Evolutionary conservation across 2,113 vertebrate species (phyloP), one percentile per base, ranked within the genome.

Genomic region (Eurystomus gularis): DNA sequence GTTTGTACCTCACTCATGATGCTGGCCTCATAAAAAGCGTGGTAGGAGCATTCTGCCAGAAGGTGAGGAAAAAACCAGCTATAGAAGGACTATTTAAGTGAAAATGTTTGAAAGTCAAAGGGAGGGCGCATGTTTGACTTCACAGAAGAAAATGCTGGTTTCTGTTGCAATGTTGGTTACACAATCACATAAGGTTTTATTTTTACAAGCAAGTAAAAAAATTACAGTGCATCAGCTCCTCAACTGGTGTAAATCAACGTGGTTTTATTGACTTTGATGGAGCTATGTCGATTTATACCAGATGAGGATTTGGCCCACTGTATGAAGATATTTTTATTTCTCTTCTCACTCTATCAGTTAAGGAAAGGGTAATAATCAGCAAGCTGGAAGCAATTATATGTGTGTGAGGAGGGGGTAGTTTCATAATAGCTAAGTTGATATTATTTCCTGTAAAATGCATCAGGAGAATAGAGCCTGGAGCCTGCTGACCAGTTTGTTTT

Each of bases 391-490:
- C 95, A 96, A 96, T 96, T 97, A 96, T 6, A 29, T 48, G 62
- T 85, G 94, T 96, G 95, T 94, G 96, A 91, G 91, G 95, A 96
- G 94, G 90, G 95, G 96, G 92, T 97, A 96, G 96, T 95, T 97
- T 96, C 95, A 96, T 96, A 96, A 96, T 96, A 95, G 81, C 93
- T 94, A 96, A 96, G 94, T 96, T 93, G 86, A 95, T 93, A 96
- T 97, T 96, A 94, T 96, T 97, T 96, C 96, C 96, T 94, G 96
- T 96, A 97, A 96, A 96, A 96, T 73, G 94, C 93, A 96, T 94
- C 94, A 95, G 58, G 96, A 96, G 83, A 96, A 94, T 89, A 82
- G 81, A 91, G 93, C 81, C 88, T 90, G 94, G 77, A 95, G 95
- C 83, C 81, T 85, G 94, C 91, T 97, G 93, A 96, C 88, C 94